phyloP scores from a whole-genome alignment of 2,797 vertebrate genomes.

The Chaenodraco wilsoni region DNA sequence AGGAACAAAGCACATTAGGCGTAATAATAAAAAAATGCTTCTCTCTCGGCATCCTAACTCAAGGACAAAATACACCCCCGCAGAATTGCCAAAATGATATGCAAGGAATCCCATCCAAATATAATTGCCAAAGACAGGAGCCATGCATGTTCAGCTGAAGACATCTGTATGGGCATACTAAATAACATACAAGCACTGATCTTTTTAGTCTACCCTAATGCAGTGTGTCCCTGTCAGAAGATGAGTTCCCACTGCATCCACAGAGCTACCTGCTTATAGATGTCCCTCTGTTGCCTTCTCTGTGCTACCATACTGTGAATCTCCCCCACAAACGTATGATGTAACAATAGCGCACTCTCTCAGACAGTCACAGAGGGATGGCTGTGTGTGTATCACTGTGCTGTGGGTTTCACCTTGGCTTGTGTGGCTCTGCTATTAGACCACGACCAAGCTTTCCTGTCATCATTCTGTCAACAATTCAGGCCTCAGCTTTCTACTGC shows the following conservation, averaged over 20 bases:
- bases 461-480: constrained; percentile 3
- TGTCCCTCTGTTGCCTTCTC: constrained; percentile 2
- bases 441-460: neutral
- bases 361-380: constrained; percentile 1
- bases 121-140: constrained; percentile 10
- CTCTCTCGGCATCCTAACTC: constrained; percentile 34
- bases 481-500: neutral
- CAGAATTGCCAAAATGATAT: constrained; percentile 32
- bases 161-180: neutral
- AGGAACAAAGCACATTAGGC: constrained; percentile 54
- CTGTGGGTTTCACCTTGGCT: constrained; percentile 20
- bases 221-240: neutral
- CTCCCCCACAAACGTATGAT: constrained; percentile 30
- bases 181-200: constrained; percentile 4
- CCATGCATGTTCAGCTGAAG: constrained; percentile 5
- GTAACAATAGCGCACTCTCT: constrained; percentile 25
- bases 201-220: neutral
- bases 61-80: constrained; percentile 53
- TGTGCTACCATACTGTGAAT: constrained; percentile 16
- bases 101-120: constrained; percentile 30
- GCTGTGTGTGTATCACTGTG: constrained; percentile 14
- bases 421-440: constrained; percentile 13
- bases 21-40: constrained; percentile 25
- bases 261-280: neutral
- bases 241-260: neutral